These are phyloP conservation scores for Myathropa florea DNA, from an alignment of 2,888 invertebrate genomes.

Conservation along the genomic window DNA sequence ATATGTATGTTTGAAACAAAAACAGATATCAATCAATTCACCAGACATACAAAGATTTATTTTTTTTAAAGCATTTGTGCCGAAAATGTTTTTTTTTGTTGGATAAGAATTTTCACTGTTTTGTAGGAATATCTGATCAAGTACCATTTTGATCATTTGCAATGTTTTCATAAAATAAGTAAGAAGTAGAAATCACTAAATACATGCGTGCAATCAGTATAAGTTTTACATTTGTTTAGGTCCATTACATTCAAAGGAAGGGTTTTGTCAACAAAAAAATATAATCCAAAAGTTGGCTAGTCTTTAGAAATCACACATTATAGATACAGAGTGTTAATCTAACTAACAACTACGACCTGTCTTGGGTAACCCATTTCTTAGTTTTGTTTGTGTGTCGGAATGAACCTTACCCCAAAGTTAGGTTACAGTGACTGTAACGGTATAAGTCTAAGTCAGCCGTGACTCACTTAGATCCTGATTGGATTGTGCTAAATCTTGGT, in stretches of 20 bases:
- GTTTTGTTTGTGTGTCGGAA: too few species aligned
- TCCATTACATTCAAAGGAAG: constrained; percentile 56
- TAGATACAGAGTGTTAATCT: not conserved
- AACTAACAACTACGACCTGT: too few species aligned
- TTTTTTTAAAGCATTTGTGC: constrained; percentile 17
- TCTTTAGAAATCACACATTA: not conserved
- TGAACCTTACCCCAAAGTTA: too few species aligned
- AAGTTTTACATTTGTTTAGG: constrained; percentile 51
- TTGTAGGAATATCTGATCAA: constrained; percentile 28
- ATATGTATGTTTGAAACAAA: constrained; percentile 5
- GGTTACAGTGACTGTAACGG: too few species aligned
- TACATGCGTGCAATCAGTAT: constrained; percentile 50
- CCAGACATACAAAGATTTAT: constrained; percentile 12
- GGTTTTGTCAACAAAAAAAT: not conserved
- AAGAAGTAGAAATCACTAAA: constrained; percentile 22
- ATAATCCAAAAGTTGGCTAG: not conserved
- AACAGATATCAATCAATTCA: constrained; percentile 20
- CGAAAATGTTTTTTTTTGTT: constrained; percentile 14
- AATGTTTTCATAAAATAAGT: constrained; percentile 28
- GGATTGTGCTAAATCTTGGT: too few species aligned
- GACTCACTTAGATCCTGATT: too few species aligned
- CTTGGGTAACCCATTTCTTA: too few species aligned
- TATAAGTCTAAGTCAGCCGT: too few species aligned
- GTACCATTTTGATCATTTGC: constrained; percentile 31
- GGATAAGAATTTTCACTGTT: constrained; percentile 52